Conservation (phyloP, 2,113 vertebrate species). For the Sceloporus tristichus region DNA sequence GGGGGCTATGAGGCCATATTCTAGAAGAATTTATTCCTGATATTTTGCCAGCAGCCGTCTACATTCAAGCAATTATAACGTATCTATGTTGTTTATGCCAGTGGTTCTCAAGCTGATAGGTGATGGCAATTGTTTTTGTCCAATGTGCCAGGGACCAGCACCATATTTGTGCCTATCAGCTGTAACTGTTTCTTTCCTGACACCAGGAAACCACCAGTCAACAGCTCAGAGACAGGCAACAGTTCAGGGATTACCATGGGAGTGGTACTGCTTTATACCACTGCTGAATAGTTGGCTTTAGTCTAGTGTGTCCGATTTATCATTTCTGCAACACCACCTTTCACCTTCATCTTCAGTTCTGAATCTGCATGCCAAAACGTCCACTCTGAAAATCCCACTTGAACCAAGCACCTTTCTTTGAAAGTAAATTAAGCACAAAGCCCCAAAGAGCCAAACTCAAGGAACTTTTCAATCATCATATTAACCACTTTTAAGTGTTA, state of each 20-base stretch:
- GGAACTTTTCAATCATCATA: background rate
- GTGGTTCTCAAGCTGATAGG: background rate
- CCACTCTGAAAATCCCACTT: slow-evolving; percentile 10
- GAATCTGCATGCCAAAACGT: slow-evolving; percentile 9
- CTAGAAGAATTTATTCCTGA: too few relatives aligned
- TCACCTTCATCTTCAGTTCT: background rate
- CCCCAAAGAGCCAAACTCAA: background rate
- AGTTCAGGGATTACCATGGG: too few relatives aligned
- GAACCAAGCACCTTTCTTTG: background rate
- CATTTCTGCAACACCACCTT: background rate
- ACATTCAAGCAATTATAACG: background rate
- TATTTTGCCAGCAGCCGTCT: background rate
- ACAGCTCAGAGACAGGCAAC: too few relatives aligned
- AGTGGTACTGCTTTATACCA: background rate
- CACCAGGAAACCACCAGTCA: too few relatives aligned
- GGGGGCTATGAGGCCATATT: too few relatives aligned
- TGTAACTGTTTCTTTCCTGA: too few relatives aligned
- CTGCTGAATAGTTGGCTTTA: slow-evolving; percentile 14
- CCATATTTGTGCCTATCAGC: too few relatives aligned
- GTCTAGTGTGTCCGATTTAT: slow-evolving; percentile 28
- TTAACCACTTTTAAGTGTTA: slow-evolving; percentile 14
- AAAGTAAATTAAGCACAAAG: background rate
- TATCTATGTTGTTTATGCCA: background rate
- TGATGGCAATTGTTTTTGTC: too few relatives aligned
- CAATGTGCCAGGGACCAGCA: too few relatives aligned